Conservation (phyloP, 1,140 invertebrate species). For the Lordiphosa collinella region DNA sequence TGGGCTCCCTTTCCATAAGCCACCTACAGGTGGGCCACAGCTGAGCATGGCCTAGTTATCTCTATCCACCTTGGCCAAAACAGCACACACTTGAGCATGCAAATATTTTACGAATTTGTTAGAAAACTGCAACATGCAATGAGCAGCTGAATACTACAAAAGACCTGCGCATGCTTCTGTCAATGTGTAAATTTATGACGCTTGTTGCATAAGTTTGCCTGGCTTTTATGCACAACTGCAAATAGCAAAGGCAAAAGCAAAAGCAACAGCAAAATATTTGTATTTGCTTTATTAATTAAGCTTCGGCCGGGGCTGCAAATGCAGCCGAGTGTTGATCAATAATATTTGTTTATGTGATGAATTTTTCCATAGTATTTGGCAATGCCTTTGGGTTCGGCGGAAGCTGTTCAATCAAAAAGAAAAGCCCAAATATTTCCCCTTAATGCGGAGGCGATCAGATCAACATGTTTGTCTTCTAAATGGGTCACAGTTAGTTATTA, state of each 20-base stretch:
- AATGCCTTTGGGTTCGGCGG: slow-evolving; percentile 37
- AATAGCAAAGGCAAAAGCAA: slow-evolving; percentile 60
- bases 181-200: slow-evolving; percentile 69
- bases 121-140: slow-evolving; percentile 48
- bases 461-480: slow-evolving; percentile 34
- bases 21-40: slow-evolving; percentile 22
- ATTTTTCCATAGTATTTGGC: slow-evolving; percentile 58
- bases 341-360: slow-evolving; percentile 41
- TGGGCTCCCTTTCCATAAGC: not conserved
- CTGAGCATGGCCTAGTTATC: slow-evolving; percentile 10
- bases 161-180: slow-evolving; percentile 48
- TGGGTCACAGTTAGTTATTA: slow-evolving; percentile 70
- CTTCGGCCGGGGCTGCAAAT: slow-evolving; percentile 13
- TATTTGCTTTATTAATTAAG: slow-evolving; percentile 75
- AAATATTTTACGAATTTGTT: slow-evolving; percentile 69
- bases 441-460: slow-evolving; percentile 5
- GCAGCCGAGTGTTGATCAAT: slow-evolving; percentile 9
- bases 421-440: slow-evolving; percentile 7
- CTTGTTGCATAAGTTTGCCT: slow-evolving; percentile 57
- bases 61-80: too few species aligned
- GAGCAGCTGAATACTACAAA: slow-evolving; percentile 31
- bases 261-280: slow-evolving; percentile 71
- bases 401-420: slow-evolving; percentile 13
- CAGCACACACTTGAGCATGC: slow-evolving; percentile 63
- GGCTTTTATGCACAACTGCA: slow-evolving; percentile 57